Evolutionary conservation across 2,888 invertebrate species (phyloP).

Genomic region (Agrotis clavis): DNA sequence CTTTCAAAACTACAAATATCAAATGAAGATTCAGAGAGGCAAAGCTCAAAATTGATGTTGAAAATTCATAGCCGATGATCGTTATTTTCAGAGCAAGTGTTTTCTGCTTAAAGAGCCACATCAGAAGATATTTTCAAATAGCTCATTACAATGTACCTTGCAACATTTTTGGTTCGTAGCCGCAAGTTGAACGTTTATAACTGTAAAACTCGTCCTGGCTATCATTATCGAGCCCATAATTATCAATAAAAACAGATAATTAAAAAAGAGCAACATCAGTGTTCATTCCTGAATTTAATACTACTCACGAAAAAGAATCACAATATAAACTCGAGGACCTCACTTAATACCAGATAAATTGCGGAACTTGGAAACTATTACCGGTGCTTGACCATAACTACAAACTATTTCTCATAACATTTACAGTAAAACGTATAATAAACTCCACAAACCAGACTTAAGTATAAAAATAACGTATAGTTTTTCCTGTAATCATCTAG

Average conservation of each 20-base stretch:
- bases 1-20: conserved; percentile 34
- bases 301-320: conserved; percentile 47
- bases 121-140: conserved; percentile 65
- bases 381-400: conserved; percentile 25
- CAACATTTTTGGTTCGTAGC: conserved; percentile 61
- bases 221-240: conserved; percentile 53
- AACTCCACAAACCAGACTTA: not conserved
- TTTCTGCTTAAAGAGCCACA: conserved; percentile 54
- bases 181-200: conserved; percentile 31
- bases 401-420: conserved; percentile 20
- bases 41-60: conserved; percentile 22
- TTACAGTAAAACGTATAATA: conserved; percentile 15
- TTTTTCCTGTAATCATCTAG: conserved; percentile 34
- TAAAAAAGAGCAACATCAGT: conserved; percentile 52
- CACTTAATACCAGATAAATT: conserved; percentile 14
- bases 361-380: conserved; percentile 28
- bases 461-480: conserved; percentile 12
- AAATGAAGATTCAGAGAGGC: conserved; percentile 27
- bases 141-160: conserved; percentile 47
- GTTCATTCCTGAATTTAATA: conserved; percentile 41
- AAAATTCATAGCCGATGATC: conserved; percentile 31
- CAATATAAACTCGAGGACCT: conserved; percentile 38
- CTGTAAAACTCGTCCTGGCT: conserved; percentile 40
- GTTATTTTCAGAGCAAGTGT: conserved; percentile 49
- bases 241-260: conserved; percentile 50